A percentile compares a stretch with the other conserved stretches of the same genome.
Conservation (phyloP, 2,888 invertebrate genomes). For the Lasioglossum marginatum region DNA sequence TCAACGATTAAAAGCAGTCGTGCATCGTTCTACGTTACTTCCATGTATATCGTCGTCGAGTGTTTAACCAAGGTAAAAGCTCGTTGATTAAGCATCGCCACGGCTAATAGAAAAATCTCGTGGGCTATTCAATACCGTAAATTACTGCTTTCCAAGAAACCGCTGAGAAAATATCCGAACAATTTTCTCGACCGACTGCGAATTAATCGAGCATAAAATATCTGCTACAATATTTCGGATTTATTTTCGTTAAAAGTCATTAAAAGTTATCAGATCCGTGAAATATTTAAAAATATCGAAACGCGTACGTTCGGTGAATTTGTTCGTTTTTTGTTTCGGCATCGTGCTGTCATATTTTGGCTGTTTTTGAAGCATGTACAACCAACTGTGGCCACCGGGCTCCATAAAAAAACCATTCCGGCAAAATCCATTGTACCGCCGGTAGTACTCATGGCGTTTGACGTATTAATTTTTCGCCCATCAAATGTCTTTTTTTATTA, state of each 20-base stretch:
- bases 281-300: background rate
- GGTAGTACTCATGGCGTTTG: background rate
- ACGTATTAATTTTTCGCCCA: background rate
- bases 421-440: background rate
- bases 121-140: background rate
- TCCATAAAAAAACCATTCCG: background rate
- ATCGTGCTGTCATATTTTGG: background rate
- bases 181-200: background rate
- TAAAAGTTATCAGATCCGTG: too few species aligned
- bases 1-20: background rate
- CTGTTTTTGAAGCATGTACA: background rate
- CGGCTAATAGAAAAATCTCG: constrained; percentile 43
- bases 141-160: background rate
- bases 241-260: too few species aligned
- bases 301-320: background rate
- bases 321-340: background rate
- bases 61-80: constrained; percentile 18
- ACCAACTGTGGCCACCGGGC: background rate
- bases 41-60: background rate
- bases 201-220: too few species aligned
- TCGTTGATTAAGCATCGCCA: constrained; percentile 56
- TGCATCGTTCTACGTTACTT: background rate
- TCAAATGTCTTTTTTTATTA: background rate
- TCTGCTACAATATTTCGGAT: too few species aligned
- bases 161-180: background rate